A percentile compares a stretch with the other conserved stretches of the same genome.
These are phyloP conservation scores for Pygmarrhopalites habei DNA, from an alignment of 1,140 invertebrate genomes.

Conservation along the genomic window DNA sequence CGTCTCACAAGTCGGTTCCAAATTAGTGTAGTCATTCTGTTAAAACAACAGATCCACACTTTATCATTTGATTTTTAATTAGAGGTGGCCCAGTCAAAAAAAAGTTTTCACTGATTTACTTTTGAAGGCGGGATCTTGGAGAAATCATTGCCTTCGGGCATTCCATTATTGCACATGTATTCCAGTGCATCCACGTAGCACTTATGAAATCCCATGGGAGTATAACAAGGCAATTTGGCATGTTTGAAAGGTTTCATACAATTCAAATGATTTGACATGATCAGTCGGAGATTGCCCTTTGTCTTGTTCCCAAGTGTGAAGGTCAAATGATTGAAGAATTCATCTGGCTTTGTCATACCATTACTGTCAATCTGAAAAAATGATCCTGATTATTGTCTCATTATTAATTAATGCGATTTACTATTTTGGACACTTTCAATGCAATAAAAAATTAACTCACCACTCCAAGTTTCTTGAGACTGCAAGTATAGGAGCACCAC, in stretches of 20 bases:
- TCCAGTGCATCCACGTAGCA: slow-evolving; percentile 26
- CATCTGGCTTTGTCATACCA: slow-evolving; percentile 15
- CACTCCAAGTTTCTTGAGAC: slow-evolving; percentile 23
- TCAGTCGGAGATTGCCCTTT: not conserved
- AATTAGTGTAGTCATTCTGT: not conserved
- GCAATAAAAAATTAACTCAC: slow-evolving; percentile 5
- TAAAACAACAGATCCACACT: not conserved
- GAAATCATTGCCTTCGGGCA: slow-evolving; percentile 22
- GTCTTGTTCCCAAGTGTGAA: not conserved
- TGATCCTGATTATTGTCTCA: not conserved
- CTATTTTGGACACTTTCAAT: not conserved
- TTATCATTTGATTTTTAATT: not conserved
- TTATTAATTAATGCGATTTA: not conserved
- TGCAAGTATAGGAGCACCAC: slow-evolving; percentile 30
- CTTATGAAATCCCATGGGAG: slow-evolving; percentile 29
- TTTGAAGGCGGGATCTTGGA: not conserved
- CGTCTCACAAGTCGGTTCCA: not conserved
- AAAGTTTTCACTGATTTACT: slow-evolving; percentile 8
- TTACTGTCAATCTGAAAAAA: slow-evolving; percentile 24
- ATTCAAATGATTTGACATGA: slow-evolving; percentile 21
- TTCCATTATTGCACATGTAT: slow-evolving; percentile 10
- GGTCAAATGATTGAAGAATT: slow-evolving; percentile 24
- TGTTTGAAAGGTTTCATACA: slow-evolving; percentile 27
- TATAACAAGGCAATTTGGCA: slow-evolving; percentile 18
- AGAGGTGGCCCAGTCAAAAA: too few relatives aligned